These are phyloP conservation scores for Calonectris borealis DNA, from an alignment of 2,113 vertebrate species.

Conservation along the genomic window DNA sequence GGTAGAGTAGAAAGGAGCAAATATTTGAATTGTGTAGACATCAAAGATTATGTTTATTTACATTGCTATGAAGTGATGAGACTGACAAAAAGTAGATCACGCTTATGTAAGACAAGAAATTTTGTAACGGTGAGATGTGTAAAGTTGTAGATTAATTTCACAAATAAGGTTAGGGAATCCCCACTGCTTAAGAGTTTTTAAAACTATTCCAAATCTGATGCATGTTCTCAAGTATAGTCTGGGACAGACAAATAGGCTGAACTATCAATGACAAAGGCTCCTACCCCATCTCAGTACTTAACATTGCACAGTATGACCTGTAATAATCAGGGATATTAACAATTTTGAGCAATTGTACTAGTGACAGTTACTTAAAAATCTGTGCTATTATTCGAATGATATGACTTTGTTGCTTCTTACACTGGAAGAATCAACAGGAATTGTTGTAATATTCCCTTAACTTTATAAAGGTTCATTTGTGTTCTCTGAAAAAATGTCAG, in stretches of 20 bases:
- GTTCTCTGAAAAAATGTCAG: neutral
- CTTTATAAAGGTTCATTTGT: neutral
- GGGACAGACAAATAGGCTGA: neutral
- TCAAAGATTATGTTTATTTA: neutral
- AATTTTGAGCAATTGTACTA: neutral
- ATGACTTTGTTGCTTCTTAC: neutral
- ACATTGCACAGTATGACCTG: neutral
- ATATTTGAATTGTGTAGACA: neutral
- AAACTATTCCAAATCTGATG: neutral
- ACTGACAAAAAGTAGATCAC: neutral
- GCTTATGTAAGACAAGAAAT: neutral
- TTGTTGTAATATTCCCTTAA: neutral
- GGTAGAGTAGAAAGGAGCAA: neutral
- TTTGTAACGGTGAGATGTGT: neutral
- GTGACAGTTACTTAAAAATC: neutral
- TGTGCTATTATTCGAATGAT: neutral
- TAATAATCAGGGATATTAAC: neutral
- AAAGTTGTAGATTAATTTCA: neutral
- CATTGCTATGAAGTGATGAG: neutral
- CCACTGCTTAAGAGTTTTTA: neutral
- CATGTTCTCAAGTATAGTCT: neutral
- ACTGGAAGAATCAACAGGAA: neutral
- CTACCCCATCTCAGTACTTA: neutral
- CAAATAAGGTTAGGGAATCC: neutral
- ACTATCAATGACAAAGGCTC: neutral